These are phyloP conservation scores for Mamestra configurata DNA, from an alignment of 1,140 invertebrate species.

Conservation along the genomic window DNA sequence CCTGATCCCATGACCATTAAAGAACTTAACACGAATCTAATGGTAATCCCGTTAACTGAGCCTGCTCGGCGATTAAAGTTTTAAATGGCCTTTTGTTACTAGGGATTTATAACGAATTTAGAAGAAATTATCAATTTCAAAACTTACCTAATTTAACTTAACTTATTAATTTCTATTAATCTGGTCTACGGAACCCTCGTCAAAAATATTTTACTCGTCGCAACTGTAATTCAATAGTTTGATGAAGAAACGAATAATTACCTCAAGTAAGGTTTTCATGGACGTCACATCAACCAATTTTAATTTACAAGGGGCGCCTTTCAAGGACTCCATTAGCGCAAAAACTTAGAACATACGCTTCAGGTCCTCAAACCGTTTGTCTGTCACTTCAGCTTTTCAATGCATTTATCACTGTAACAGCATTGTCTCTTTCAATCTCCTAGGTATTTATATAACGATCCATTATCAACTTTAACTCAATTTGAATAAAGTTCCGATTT, in stretches of 20 bases:
- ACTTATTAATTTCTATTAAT: too few relatives aligned
- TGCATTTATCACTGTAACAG: conserved; percentile 49
- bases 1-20: conserved; percentile 33
- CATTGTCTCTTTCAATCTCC: conserved; percentile 21
- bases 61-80: neutral
- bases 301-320: neutral
- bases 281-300: neutral
- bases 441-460: too few relatives aligned
- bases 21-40: conserved; percentile 16
- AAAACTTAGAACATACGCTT: conserved; percentile 9
- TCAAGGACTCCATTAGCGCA: neutral
- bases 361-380: conserved; percentile 39
- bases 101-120: neutral
- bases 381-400: conserved; percentile 50
- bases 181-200: neutral
- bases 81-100: neutral
- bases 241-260: neutral
- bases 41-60: conserved; percentile 7
- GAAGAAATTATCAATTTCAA: neutral
- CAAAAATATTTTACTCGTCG: neutral
- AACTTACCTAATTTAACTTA: too few relatives aligned
- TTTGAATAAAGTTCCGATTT: conserved; percentile 37
- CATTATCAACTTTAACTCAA: neutral
- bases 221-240: neutral
- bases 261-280: neutral